A percentile compares a stretch with the other conserved stretches of the same genome.
Evolutionary conservation across 2,888 invertebrate species (phyloP).

Genomic region (Cheilosia pagana): DNA sequence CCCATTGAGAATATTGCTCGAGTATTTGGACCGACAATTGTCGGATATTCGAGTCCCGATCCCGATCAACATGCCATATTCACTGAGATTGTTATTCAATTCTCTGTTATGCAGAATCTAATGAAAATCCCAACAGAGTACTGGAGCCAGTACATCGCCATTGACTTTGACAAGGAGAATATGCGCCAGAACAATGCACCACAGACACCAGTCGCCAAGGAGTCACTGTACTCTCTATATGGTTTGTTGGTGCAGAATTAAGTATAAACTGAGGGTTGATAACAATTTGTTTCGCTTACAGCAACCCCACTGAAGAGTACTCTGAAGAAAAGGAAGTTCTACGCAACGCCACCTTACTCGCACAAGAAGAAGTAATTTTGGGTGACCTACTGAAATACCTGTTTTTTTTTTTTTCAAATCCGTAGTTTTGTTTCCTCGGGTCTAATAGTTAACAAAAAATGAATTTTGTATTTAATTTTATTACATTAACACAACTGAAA

Average conservation of each 20-base stretch:
- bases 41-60: conserved; percentile 93
- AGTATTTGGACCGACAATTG: conserved; percentile 96
- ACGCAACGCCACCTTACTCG: conserved; percentile 80
- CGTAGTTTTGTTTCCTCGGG: conserved; percentile 41
- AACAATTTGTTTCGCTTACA: conserved; percentile 69
- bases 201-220: conserved; percentile 75
- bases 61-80: conserved; percentile 89
- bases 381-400: conserved; percentile 39
- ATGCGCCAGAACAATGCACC: conserved; percentile 68
- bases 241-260: conserved; percentile 76
- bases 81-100: conserved; percentile 91
- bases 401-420: conserved; percentile 36
- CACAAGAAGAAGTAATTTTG: conserved; percentile 77
- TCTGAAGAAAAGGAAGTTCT: conserved; percentile 82
- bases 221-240: conserved; percentile 79
- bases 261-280: conserved; percentile 8
- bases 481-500: conserved; percentile 25
- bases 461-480: conserved; percentile 56
- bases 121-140: conserved; percentile 89
- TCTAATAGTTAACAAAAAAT: conserved; percentile 22
- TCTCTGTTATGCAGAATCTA: conserved; percentile 88
- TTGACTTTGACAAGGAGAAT: conserved; percentile 77
- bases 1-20: conserved; percentile 93
- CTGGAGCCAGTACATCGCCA: conserved; percentile 85
- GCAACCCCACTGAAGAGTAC: conserved; percentile 82